A percentile compares a stretch with the other conserved stretches of the same genome.
Conservation (phyloP, 2,888 invertebrate genomes). For the Furcula furcula region DNA sequence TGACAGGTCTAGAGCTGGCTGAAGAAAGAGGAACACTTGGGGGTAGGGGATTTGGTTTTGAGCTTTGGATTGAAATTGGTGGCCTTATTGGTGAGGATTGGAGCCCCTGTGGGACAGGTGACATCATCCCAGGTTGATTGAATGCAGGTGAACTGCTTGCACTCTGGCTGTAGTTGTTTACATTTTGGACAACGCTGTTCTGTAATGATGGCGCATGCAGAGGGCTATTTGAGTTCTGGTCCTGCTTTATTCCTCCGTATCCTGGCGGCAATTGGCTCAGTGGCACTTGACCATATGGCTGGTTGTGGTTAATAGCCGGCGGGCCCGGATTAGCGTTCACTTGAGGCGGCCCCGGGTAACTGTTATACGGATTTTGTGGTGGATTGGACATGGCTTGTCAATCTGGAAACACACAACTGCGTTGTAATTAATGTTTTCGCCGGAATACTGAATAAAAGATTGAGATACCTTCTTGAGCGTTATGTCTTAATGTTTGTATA, state of each 20-base stretch:
- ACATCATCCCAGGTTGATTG: slow-evolving; percentile 59
- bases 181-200: slow-evolving; percentile 45
- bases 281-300: slow-evolving; percentile 54
- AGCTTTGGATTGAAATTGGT: slow-evolving; percentile 23
- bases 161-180: slow-evolving; percentile 64
- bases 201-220: slow-evolving; percentile 40
- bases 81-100: slow-evolving; percentile 56
- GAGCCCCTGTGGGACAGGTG: slow-evolving; percentile 40
- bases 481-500: slow-evolving; percentile 47
- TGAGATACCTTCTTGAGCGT: slow-evolving; percentile 8
- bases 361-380: slow-evolving; percentile 67
- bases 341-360: slow-evolving; percentile 48
- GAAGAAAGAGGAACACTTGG: slow-evolving; percentile 41
- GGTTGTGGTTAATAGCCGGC: slow-evolving; percentile 45
- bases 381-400: slow-evolving; percentile 73
- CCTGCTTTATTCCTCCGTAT: slow-evolving; percentile 57
- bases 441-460: slow-evolving; percentile 8
- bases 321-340: slow-evolving; percentile 50
- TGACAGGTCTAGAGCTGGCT: slow-evolving; percentile 42
- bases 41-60: slow-evolving; percentile 37
- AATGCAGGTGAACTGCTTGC: slow-evolving; percentile 70
- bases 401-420: slow-evolving; percentile 59
- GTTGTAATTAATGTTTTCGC: slow-evolving; percentile 19
- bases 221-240: slow-evolving; percentile 66
- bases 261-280: slow-evolving; percentile 56